phyloP scores from a whole-genome alignment of 2,888 invertebrate species.

The Rhamphomyia laevipes region DNA sequence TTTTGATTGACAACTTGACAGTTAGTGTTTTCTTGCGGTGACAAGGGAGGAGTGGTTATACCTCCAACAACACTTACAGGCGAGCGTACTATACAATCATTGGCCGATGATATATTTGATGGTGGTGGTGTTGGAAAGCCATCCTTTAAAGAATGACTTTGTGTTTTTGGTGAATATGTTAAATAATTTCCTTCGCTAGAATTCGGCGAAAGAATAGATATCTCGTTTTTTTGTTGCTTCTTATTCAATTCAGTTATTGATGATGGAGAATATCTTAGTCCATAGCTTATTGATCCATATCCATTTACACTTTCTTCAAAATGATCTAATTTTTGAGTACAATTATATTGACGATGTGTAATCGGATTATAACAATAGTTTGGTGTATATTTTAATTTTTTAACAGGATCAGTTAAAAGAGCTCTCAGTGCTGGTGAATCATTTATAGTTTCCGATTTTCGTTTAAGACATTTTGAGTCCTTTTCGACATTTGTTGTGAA shows the following conservation, averaged over 20 bases:
- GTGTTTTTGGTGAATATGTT: slow-evolving; percentile 25
- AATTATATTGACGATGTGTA: too few species aligned
- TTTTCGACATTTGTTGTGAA: too few species aligned
- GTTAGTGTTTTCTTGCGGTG: slow-evolving; percentile 19
- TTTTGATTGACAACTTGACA: slow-evolving; percentile 10
- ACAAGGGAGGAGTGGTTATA: slow-evolving; percentile 36
- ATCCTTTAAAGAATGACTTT: slow-evolving; percentile 20
- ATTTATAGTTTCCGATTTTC: slow-evolving; percentile 17
- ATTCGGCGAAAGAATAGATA: slow-evolving; percentile 27
- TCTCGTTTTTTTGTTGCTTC: slow-evolving; percentile 11
- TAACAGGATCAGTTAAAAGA: slow-evolving; percentile 40
- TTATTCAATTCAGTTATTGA: slow-evolving; percentile 18
- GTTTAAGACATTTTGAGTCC: not conserved
- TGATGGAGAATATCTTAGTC: slow-evolving; percentile 25
- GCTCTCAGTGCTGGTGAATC: slow-evolving; percentile 49
- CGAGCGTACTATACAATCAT: slow-evolving; percentile 14
- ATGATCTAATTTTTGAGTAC: not conserved
- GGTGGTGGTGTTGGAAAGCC: slow-evolving; percentile 19
- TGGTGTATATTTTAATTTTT: slow-evolving; percentile 32
- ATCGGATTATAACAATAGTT: slow-evolving; percentile 29
- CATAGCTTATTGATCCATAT: slow-evolving; percentile 11
- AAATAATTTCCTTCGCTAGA: slow-evolving; percentile 29
- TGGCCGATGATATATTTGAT: slow-evolving; percentile 10
- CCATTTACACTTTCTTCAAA: slow-evolving; percentile 22
- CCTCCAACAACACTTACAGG: slow-evolving; percentile 25